Base-by-base conservation (phyloP, 2,888 invertebrate species). In the Agrotis ipsilon region DNA sequence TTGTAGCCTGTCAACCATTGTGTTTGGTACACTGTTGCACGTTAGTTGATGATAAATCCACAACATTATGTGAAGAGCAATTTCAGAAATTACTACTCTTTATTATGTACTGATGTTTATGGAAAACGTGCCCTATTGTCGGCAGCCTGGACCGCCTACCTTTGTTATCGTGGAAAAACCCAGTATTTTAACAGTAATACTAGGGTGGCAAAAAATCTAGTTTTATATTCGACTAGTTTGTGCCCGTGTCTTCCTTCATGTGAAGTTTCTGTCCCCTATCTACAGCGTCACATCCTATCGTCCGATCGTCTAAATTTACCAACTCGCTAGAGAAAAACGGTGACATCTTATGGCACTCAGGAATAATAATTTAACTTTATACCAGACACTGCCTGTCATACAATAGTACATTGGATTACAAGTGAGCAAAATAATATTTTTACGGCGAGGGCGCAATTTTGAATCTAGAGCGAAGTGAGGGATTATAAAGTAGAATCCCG, bases 61-160 rank as follows among this genome's bases (percentile, higher is more conserved):
- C n/a, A 68, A 58, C 45, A 59, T 55, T 49, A 48, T 24, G 39
- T 46, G 54, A 60, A 32, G 21, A 51, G 75, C 43, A 79, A 75
- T 75, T 75, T 60, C 52, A 51, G 19, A 65, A 79, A 75, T 75
- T 79, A 19, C 59, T 60, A 32, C 65, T 51, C 54, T 46, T 54
- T 78, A 71, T 71, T 51, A 46, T 32, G n/a, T 39, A 51, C 24
- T n/a, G 46, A 46, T 18, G 32, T n/a, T 55, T 55, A 48, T n/a
- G 49, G 18, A 48, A 54, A 60, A 75, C 75, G 55, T 75, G 73
- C 39, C 46, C 58, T 51, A 79, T 65, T 79, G 80, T 79, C 14
- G 13, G 45, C 45, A n/a, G 16, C 9, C 18, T 19, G 39, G 32
- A 43, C 54, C 65, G 60, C 79, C 75, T 51, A 61, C 74, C 49